Conservation (phyloP, 2,888 invertebrate genomes). For the Aporophyla nigra region DNA sequence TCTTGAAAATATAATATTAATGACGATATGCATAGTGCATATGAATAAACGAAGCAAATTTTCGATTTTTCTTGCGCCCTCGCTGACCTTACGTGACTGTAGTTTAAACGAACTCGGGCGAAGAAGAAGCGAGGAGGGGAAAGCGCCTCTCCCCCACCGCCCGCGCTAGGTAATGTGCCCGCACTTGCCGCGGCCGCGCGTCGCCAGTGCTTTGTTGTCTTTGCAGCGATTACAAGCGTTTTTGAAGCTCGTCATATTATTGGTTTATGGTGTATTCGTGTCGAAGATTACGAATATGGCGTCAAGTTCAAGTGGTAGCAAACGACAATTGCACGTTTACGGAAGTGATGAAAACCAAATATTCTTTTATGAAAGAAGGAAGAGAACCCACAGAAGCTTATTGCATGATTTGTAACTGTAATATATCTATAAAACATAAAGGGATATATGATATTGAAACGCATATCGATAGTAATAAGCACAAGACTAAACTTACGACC, state of each 20-base stretch:
- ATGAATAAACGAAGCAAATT: no score
- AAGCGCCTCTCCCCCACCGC: no score
- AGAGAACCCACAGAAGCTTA: slow-evolving; percentile 17
- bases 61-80: no score
- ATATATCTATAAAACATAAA: slow-evolving; percentile 25
- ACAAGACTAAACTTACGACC: slow-evolving; percentile 35
- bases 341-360: slow-evolving; percentile 29
- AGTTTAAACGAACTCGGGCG: no score
- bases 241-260: slow-evolving; percentile 4
- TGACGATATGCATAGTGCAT: no score
- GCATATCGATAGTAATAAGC: slow-evolving; percentile 29
- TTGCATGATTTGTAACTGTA: slow-evolving; percentile 26
- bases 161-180: no score
- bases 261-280: not conserved
- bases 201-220: no score
- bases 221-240: not conserved
- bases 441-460: slow-evolving; percentile 25
- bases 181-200: no score
- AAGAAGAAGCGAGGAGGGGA: no score
- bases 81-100: no score
- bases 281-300: slow-evolving; percentile 14
- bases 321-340: slow-evolving; percentile 23
- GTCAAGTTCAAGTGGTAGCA: slow-evolving; percentile 20
- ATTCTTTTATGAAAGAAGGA: slow-evolving; percentile 26
- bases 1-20: no score